Conservation (phyloP, 2,113 vertebrate genomes). For the Delphinus delphis region DNA sequence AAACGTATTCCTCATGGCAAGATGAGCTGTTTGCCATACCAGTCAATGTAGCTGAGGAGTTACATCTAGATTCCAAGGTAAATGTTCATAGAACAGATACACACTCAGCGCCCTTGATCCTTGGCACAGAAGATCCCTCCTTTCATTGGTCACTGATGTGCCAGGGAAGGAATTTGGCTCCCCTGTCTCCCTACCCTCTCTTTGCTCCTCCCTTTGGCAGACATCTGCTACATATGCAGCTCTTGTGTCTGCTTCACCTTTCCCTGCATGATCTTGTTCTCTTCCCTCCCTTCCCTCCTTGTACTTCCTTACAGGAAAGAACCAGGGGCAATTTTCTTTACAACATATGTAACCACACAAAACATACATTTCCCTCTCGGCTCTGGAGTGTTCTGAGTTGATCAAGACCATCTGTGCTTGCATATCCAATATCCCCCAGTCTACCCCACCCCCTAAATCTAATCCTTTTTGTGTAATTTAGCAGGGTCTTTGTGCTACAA, state of each 20-base stretch:
- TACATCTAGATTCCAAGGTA: constrained; percentile 48
- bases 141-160: constrained; percentile 34
- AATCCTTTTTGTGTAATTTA: constrained; percentile 73
- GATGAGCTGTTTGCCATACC: not conserved
- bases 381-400: constrained; percentile 48
- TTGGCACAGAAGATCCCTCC: not conserved
- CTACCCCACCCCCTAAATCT: constrained; percentile 46
- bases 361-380: constrained; percentile 62
- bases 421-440: constrained; percentile 57
- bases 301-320: constrained; percentile 61
- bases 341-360: constrained; percentile 66
- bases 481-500: constrained; percentile 63
- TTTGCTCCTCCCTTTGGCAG: constrained; percentile 35
- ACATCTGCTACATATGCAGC: constrained; percentile 59
- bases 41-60: not conserved
- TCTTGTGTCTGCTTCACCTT: constrained; percentile 67
- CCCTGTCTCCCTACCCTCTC: not conserved
- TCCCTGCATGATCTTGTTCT: constrained; percentile 38
- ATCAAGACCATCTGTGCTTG: constrained; percentile 71
- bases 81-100: not conserved
- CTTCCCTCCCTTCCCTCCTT: not conserved
- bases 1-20: not conserved
- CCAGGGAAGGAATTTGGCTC: constrained; percentile 26
- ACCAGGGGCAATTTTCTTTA: constrained; percentile 67
- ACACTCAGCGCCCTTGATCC: not conserved